A percentile compares a stretch with the other conserved stretches of the same genome.
Evolutionary conservation across 2,888 invertebrate genomes (phyloP).

Genomic region (Alcis repandata): DNA sequence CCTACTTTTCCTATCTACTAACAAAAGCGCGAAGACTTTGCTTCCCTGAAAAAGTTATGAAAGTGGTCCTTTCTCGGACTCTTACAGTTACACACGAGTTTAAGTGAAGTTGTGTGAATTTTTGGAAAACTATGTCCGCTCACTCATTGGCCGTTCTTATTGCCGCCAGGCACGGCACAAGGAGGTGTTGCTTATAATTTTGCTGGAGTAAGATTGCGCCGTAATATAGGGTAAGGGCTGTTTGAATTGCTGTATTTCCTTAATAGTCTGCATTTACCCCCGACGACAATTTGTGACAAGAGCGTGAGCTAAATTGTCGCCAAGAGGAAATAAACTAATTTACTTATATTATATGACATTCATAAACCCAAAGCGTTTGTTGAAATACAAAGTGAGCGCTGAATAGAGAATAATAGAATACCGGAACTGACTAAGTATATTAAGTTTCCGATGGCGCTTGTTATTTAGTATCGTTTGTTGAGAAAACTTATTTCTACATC

Average conservation of each 20-base stretch:
- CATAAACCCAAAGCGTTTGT: conserved; percentile 69
- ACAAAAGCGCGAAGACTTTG: conserved; percentile 35
- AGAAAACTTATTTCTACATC: no score
- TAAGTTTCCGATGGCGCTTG: conserved; percentile 17
- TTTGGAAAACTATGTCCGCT: conserved; percentile 60
- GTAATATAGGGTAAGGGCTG: conserved; percentile 84
- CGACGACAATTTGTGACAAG: conserved; percentile 85
- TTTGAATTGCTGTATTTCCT: conserved; percentile 86
- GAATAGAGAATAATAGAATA: conserved; percentile 56
- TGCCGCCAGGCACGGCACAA: conserved; percentile 77
- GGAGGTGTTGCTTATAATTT: conserved; percentile 86
- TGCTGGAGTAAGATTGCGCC: conserved; percentile 81
- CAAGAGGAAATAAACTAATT: conserved; percentile 86
- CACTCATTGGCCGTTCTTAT: conserved; percentile 70
- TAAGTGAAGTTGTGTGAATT: conserved; percentile 54
- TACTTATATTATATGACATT: conserved; percentile 80
- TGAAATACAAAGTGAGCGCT: conserved; percentile 66
- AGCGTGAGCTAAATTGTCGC: conserved; percentile 85
- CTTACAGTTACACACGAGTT: conserved; percentile 21
- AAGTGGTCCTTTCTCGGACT: conserved; percentile 34
- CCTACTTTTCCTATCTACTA: conserved; percentile 25
- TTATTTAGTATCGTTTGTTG: not conserved
- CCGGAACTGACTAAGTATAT: conserved; percentile 38
- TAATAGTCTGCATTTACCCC: conserved; percentile 86
- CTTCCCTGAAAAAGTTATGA: conserved; percentile 34